A percentile compares a stretch with the other conserved stretches of the same genome.
phyloP scores from a whole-genome alignment of 2,888 invertebrate genomes.

The Coremacera marginata region DNA sequence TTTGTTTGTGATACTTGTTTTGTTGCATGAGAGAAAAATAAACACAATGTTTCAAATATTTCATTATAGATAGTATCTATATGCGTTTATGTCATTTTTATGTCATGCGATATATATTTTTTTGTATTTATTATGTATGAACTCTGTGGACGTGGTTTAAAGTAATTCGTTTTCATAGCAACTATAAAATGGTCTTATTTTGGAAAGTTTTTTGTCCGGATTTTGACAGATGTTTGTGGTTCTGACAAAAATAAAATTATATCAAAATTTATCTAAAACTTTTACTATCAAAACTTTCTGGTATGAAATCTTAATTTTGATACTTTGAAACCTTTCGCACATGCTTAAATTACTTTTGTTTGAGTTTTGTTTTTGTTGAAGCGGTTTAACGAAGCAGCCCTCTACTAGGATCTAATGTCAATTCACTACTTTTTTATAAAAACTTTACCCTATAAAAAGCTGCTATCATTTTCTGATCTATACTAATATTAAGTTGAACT shows the following conservation, averaged over 20 bases:
- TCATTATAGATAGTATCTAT: neutral
- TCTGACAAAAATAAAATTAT: too few relatives aligned
- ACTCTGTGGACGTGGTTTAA: slow-evolving; percentile 5
- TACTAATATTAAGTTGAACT: too few relatives aligned
- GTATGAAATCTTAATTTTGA: slow-evolving; percentile 45
- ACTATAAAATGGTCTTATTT: neutral
- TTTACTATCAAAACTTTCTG: neutral
- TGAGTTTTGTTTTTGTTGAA: too few relatives aligned
- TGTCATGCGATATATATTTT: neutral
- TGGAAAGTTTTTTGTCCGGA: neutral
- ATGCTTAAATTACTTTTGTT: too few relatives aligned
- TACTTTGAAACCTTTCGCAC: neutral
- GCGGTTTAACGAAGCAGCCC: too few relatives aligned
- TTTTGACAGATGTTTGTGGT: neutral
- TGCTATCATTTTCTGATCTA: too few relatives aligned
- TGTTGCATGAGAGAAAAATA: slow-evolving; percentile 4
- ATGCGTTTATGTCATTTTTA: neutral
- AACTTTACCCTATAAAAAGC: too few relatives aligned
- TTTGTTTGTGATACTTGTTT: neutral
- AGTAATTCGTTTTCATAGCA: too few relatives aligned
- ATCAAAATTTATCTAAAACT: slow-evolving; percentile 4
- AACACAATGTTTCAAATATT: neutral
- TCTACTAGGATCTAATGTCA: too few relatives aligned
- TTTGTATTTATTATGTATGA: neutral
- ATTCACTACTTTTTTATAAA: too few relatives aligned